Base-by-base conservation (phyloP, 2,888 invertebrate species). In the Rhaphigaster nebulosa region DNA sequence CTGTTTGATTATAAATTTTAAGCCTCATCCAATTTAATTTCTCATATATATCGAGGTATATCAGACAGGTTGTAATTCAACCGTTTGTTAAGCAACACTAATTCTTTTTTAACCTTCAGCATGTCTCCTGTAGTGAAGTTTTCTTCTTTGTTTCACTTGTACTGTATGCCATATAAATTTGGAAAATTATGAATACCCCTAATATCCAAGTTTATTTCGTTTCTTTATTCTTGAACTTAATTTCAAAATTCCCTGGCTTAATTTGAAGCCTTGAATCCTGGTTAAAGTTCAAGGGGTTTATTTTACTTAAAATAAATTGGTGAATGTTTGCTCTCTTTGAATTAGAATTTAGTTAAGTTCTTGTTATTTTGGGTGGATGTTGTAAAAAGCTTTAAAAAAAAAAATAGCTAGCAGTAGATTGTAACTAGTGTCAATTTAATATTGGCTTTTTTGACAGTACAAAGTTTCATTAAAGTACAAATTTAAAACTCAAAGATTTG, bases 401-500 rank as follows among this genome's bases (percentile, higher is more conserved):
- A 65, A 34, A 20, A 15, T 8, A 76, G n/a, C 29, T 76, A 76
- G 15, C 15, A 34, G 18, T 76, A 29, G 70, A 76, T 65, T 20
- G 18, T 38, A 76, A 38, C 38, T 38, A 20, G 5, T 38, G 70
- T 76, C 70, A 38, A 76, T 76, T 38, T 76, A 76, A 38, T 38
- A 34, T 76, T 76, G 34, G 70, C 70, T 38, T 23, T 76, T 76
- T 76, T 76, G 34, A 76, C 20, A 76, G 70, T 76, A 76, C 70
- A 76, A 76, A 76, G 38, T 76, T 38, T n/a, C 70, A 76, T 38
- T 76, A 38, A 76, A 76, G 70, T 76, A 76, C 70, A 76, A 76
- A 76, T 76, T 76, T 20, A 76, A 20, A 76, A 76, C 34, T 76
- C 20, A 38, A 76, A 76, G 20, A 65, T 70, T 70, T 70, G 29